These are phyloP conservation scores for Heliocidaris erythrogramma DNA, from an alignment of 35 echinoderm and acorn worm species.

Conservation along the genomic window DNA sequence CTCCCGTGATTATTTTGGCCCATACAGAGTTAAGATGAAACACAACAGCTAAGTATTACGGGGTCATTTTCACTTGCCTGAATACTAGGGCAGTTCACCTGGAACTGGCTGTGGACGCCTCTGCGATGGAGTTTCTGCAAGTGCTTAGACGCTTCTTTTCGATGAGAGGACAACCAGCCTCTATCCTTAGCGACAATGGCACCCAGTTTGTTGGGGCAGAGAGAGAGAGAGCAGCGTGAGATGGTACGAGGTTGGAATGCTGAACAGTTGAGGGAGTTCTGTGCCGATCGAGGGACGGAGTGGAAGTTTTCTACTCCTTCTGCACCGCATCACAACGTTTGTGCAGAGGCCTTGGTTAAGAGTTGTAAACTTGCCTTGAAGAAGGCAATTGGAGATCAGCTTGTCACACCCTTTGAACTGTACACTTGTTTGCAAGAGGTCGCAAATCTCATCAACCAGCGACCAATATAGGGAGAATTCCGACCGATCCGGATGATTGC, in stretches of 20 bases:
- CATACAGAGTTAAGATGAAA: slow-evolving; percentile 26
- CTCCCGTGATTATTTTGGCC: slow-evolving; percentile 53
- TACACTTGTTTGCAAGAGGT: background rate
- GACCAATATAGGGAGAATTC: background rate
- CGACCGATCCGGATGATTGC: slow-evolving; percentile 59
- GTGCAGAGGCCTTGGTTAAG: background rate
- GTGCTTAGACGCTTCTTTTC: slow-evolving; percentile 45
- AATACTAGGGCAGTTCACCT: slow-evolving; percentile 58
- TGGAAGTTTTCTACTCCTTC: background rate
- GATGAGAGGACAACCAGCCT: slow-evolving; percentile 22
- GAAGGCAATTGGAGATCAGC: background rate
- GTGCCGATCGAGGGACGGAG: background rate
- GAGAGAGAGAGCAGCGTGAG: slow-evolving; percentile 45
- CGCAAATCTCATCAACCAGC: background rate
- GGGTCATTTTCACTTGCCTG: slow-evolving; percentile 61
- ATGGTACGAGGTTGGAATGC: slow-evolving; percentile 61
- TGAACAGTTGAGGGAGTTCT: slow-evolving; percentile 58
- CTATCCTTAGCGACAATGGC: slow-evolving; percentile 39
- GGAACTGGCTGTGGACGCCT: slow-evolving; percentile 48
- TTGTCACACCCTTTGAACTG: background rate
- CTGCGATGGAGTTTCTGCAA: slow-evolving; percentile 53
- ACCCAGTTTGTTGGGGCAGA: slow-evolving; percentile 70
- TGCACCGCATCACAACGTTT: background rate
- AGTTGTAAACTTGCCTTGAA: background rate
- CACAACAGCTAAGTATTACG: slow-evolving; percentile 59